Evolutionary conservation across 1,140 invertebrate species (phyloP).

Genomic region (Bombus superbus): DNA sequence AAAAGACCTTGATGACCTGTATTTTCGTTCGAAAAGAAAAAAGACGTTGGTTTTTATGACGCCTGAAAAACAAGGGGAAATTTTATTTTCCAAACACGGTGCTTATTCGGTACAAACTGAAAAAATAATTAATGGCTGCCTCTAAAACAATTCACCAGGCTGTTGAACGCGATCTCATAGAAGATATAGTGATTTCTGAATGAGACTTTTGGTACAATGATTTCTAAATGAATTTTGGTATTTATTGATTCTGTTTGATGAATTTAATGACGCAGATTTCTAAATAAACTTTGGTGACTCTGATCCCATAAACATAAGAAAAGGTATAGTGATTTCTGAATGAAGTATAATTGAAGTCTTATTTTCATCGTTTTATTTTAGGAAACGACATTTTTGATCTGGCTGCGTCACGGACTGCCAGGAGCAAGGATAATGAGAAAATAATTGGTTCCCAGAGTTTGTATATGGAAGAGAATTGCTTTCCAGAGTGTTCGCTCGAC

Average conservation of each 20-base stretch:
- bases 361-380: background rate
- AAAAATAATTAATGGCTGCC: background rate
- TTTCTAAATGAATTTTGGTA: background rate
- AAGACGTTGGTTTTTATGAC: background rate
- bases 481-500: slow-evolving; percentile 1
- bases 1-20: background rate
- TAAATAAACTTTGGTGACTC: too few relatives aligned
- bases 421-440: slow-evolving; percentile 19
- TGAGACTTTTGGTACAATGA: background rate
- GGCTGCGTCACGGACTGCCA: background rate
- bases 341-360: background rate
- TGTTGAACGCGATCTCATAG: background rate
- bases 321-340: background rate
- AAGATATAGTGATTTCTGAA: background rate
- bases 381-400: background rate
- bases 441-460: slow-evolving; percentile 23
- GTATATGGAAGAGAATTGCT: background rate
- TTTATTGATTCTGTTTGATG: too few relatives aligned
- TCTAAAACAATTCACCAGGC: background rate
- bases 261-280: background rate
- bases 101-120: background rate
- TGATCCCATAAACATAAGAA: too few relatives aligned
- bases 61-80: background rate
- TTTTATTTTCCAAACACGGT: background rate
- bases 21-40: background rate